Evolutionary conservation across 2,113 vertebrate species (phyloP).

Genomic region (Chelonoidis abingdonii): DNA sequence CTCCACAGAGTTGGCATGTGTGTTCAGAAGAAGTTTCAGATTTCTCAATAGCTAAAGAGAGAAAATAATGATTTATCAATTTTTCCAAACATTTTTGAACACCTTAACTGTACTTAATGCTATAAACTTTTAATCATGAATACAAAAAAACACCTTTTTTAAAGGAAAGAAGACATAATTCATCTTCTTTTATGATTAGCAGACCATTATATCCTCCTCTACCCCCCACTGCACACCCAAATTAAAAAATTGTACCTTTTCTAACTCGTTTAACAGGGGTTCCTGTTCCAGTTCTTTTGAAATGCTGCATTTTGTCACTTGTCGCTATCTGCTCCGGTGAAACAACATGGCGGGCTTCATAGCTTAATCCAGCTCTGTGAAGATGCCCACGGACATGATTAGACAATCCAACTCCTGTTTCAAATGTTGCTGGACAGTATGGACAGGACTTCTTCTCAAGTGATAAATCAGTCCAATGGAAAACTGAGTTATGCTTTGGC

Average conservation of each 20-base stretch:
- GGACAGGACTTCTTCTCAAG: conserved; percentile 91
- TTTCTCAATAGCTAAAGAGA: conserved; percentile 86
- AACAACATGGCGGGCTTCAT: conserved; percentile 93
- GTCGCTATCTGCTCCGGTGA: conserved; percentile 93
- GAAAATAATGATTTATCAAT: conserved; percentile 62
- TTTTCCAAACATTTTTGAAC: conserved; percentile 32
- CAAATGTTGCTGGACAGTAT: conserved; percentile 93
- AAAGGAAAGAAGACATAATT: background rate
- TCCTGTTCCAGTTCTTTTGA: conserved; percentile 87
- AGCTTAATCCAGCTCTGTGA: conserved; percentile 92
- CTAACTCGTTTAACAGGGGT: conserved; percentile 85
- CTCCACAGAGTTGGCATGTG: conserved; percentile 90
- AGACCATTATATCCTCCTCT: background rate
- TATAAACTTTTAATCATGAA: conserved; percentile 1
- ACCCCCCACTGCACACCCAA: background rate
- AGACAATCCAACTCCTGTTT: conserved; percentile 93
- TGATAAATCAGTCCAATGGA: conserved; percentile 86
- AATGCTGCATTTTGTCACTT: conserved; percentile 90
- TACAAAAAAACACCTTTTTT: background rate
- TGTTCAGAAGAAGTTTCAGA: conserved; percentile 89
- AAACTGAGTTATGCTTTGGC: conserved; percentile 84
- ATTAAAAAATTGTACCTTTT: conserved; percentile 85
- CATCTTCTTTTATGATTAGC: background rate
- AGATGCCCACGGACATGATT: conserved; percentile 95
- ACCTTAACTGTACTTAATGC: background rate